Evolutionary conservation across 2,888 invertebrate genomes (phyloP).

Genomic region (Linnaemya vulpina): DNA sequence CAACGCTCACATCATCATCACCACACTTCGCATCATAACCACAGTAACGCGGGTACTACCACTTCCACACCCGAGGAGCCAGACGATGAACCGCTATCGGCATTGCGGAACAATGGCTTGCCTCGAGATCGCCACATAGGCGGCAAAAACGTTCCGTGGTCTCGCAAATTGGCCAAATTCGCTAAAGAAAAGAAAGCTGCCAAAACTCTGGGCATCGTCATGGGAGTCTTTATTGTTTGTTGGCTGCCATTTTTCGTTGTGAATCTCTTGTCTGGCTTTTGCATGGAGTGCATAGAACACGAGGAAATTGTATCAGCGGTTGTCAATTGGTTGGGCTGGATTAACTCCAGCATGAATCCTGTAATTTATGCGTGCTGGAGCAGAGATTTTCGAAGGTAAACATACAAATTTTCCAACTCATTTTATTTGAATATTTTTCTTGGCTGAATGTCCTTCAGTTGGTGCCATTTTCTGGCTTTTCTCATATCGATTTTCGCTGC

Average conservation of each 20-base stretch:
- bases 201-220: constrained; percentile 97
- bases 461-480: too few species aligned
- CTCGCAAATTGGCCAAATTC: constrained; percentile 96
- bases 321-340: constrained; percentile 97
- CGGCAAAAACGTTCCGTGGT: constrained; percentile 95
- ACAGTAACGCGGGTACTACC: constrained; percentile 82
- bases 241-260: constrained; percentile 99
- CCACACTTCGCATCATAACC: constrained; percentile 80
- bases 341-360: constrained; percentile 98
- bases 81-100: constrained; percentile 88
- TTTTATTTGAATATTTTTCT: constrained; percentile 2
- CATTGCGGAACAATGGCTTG: constrained; percentile 90
- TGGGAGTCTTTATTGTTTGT: constrained; percentile 98
- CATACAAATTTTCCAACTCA: constrained; percentile 1
- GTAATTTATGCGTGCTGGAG: constrained; percentile 99
- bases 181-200: constrained; percentile 99
- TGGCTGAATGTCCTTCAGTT: neutral
- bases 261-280: constrained; percentile 95
- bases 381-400: constrained; percentile 95
- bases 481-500: constrained; percentile 30
- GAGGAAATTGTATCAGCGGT: constrained; percentile 94
- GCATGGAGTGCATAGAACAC: constrained; percentile 92
- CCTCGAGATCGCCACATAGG: constrained; percentile 88
- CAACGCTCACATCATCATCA: constrained; percentile 80
- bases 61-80: constrained; percentile 87